Evolutionary conservation across 2,888 invertebrate genomes (phyloP).

Genomic region (Idaea biselata): DNA sequence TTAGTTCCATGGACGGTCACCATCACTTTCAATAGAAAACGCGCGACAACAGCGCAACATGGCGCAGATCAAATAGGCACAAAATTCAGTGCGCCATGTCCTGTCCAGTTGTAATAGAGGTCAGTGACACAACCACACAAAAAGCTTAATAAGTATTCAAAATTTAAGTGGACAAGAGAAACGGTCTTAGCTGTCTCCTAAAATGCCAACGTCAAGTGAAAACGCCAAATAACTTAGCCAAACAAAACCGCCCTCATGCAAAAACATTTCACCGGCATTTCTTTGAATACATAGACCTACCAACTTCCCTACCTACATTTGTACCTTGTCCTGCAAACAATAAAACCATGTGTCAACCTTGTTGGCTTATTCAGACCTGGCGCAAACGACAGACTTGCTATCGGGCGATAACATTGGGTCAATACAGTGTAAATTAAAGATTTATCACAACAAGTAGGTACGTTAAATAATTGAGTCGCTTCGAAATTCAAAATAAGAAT

Average conservation of each 20-base stretch:
- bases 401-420: neutral
- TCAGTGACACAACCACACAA: neutral
- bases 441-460: too few species aligned
- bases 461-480: too few species aligned
- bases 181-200: conserved; percentile 1
- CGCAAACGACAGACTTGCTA: neutral
- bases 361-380: conserved; percentile 32
- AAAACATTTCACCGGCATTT: conserved; percentile 15
- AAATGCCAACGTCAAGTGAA: neutral
- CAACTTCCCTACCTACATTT: conserved; percentile 18
- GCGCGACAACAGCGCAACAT: too few species aligned
- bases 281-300: conserved; percentile 12
- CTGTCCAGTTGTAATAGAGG: too few species aligned
- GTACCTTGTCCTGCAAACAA: conserved; percentile 36
- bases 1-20: too few species aligned
- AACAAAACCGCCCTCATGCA: conserved; percentile 7
- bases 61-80: too few species aligned
- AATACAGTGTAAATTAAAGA: conserved; percentile 25
- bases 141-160: neutral
- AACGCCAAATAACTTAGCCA: neutral
- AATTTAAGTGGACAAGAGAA: neutral
- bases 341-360: conserved; percentile 33
- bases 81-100: too few species aligned
- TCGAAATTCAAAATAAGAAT: too few species aligned
- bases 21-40: too few species aligned